Conservation (phyloP, 2,797 vertebrate species). For the Rhynchotus rufescens region DNA sequence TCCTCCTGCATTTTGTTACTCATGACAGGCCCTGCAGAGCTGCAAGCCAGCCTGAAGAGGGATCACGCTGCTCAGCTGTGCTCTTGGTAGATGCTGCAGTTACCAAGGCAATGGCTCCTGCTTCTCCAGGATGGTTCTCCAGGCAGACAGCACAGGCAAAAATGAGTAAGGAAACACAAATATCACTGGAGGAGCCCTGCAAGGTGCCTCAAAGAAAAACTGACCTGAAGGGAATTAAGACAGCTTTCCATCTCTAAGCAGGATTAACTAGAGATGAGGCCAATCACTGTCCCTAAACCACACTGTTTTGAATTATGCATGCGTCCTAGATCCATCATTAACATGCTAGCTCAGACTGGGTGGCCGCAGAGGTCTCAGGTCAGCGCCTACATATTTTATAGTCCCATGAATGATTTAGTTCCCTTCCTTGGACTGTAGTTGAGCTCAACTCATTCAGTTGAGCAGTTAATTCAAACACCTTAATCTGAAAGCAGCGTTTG, state of each 20-base stretch:
- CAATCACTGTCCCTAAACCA: slow-evolving; percentile 63
- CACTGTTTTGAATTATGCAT: slow-evolving; percentile 51
- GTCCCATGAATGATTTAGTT: slow-evolving; percentile 48
- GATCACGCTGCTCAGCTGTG: background rate
- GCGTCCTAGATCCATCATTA: slow-evolving; percentile 53
- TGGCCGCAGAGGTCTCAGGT: background rate
- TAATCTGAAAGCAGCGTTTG: background rate
- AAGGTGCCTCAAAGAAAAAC: slow-evolving; percentile 14
- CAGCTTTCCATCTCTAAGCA: slow-evolving; percentile 42
- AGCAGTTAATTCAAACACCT: background rate
- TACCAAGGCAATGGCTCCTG: background rate
- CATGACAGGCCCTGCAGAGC: background rate
- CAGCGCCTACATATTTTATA: slow-evolving; percentile 48
- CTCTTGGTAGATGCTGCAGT: background rate
- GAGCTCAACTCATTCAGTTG: background rate
- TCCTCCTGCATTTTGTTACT: background rate
- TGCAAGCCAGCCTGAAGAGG: background rate
- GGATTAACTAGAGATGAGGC: slow-evolving; percentile 67
- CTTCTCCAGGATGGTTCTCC: background rate
- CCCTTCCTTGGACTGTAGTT: background rate
- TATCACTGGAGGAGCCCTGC: background rate
- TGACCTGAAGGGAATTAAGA: slow-evolving; percentile 33
- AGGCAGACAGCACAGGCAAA: background rate
- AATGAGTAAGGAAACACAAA: background rate
- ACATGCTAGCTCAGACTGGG: background rate